phyloP scores from a whole-genome alignment of 2,113 vertebrate species.

The Dicerorhinus sumatrensis region DNA sequence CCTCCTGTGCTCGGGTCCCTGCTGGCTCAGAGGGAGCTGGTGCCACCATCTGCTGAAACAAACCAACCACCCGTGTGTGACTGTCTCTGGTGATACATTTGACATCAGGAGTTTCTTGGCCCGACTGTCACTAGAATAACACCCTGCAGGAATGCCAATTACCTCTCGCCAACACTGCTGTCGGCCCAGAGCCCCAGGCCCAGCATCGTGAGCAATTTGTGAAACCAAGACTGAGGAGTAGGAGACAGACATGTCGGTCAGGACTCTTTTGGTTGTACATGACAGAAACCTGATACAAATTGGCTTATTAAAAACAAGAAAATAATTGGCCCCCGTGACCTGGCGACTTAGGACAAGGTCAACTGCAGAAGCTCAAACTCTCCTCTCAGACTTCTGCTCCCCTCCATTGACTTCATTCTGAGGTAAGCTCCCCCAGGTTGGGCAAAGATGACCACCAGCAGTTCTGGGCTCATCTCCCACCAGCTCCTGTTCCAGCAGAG shows the following conservation, averaged over 20 bases:
- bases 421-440: too few species aligned
- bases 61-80: not conserved
- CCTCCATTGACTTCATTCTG: too few species aligned
- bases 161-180: accelerated
- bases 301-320: not conserved
- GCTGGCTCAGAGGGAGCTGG: not conserved
- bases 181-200: not conserved
- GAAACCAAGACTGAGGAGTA: accelerated
- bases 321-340: not conserved
- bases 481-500: not conserved
- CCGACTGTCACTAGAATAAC: not conserved
- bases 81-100: not conserved
- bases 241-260: accelerated
- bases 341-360: accelerated
- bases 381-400: accelerated
- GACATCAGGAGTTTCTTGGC: not conserved
- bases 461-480: too few species aligned
- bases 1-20: not conserved
- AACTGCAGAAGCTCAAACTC: too few species aligned
- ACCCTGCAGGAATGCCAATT: not conserved
- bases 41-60: not conserved
- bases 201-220: accelerated
- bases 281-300: not conserved
- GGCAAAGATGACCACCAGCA: too few species aligned
- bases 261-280: not conserved